Evolutionary conservation across 2,113 vertebrate genomes (phyloP).

Genomic region (Zeus faber): DNA sequence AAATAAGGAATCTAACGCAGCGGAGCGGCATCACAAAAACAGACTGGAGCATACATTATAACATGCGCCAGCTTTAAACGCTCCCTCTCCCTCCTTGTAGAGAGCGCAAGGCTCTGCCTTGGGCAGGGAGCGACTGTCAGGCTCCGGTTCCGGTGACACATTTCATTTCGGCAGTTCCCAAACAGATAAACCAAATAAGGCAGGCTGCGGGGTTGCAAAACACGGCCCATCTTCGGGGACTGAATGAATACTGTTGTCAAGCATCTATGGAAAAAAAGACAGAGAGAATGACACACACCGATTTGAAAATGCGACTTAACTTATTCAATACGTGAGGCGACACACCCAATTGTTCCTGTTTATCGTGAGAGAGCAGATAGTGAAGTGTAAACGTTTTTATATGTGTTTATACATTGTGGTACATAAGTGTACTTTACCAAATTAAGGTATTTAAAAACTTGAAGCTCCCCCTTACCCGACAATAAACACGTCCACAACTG

Average conservation of each 20-base stretch:
- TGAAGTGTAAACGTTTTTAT: too few relatives aligned
- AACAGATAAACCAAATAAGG: slow-evolving; percentile 22
- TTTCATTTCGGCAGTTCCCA: slow-evolving; percentile 40
- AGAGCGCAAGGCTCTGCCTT: too few relatives aligned
- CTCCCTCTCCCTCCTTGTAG: slow-evolving; percentile 8
- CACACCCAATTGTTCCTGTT: too few relatives aligned
- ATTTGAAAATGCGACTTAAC: neutral
- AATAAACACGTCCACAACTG: too few relatives aligned
- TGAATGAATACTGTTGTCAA: slow-evolving; percentile 22
- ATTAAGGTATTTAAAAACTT: too few relatives aligned
- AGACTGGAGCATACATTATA: slow-evolving; percentile 41
- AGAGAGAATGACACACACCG: neutral
- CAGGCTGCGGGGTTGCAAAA: slow-evolving; percentile 16
- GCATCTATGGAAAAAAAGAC: neutral
- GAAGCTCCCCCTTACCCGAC: too few relatives aligned
- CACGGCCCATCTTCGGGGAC: neutral
- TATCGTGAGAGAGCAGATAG: too few relatives aligned
- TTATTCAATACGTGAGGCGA: neutral
- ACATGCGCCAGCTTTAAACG: slow-evolving; percentile 29
- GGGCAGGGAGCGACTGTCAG: slow-evolving; percentile 23
- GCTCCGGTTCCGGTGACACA: slow-evolving; percentile 32
- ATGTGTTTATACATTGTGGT: too few relatives aligned
- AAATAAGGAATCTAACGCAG: slow-evolving; percentile 44
- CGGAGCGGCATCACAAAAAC: slow-evolving; percentile 45
- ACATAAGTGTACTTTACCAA: too few relatives aligned